phyloP scores from a whole-genome alignment of 2,888 invertebrate genomes.

The Amorpha juglandis region DNA sequence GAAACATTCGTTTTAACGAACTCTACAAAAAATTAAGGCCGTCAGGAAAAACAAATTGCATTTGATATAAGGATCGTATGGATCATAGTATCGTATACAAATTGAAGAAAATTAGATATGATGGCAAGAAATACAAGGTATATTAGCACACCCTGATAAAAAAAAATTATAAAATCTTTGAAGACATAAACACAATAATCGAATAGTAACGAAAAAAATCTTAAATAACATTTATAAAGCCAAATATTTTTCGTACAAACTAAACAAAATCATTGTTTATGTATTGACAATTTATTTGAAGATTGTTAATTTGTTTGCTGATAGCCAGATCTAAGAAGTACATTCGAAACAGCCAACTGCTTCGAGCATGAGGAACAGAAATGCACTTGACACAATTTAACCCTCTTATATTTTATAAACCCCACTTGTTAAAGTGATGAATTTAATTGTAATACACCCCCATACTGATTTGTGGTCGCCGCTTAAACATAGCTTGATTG shows the following conservation, averaged over 20 bases:
- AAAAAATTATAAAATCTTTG: too few species aligned
- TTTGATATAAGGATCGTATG: too few species aligned
- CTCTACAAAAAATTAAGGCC: too few species aligned
- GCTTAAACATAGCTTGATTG: constrained; percentile 70
- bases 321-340: not conserved
- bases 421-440: not conserved
- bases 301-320: not conserved
- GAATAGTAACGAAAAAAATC: too few species aligned
- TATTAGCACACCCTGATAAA: too few species aligned
- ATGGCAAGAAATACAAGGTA: constrained; percentile 2
- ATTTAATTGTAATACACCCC: constrained; percentile 74
- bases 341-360: not conserved
- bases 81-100: too few species aligned
- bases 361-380: not conserved
- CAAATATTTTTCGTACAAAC: too few species aligned
- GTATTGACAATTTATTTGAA: not conserved
- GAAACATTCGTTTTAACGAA: too few species aligned
- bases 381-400: not conserved
- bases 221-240: too few species aligned
- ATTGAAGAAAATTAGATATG: not conserved
- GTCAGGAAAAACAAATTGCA: too few species aligned
- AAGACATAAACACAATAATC: too few species aligned
- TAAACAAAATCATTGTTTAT: too few species aligned
- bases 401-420: not conserved
- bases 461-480: constrained; percentile 79